Conservation (phyloP, 2,113 vertebrate species). For the Willisornis vidua region DNA sequence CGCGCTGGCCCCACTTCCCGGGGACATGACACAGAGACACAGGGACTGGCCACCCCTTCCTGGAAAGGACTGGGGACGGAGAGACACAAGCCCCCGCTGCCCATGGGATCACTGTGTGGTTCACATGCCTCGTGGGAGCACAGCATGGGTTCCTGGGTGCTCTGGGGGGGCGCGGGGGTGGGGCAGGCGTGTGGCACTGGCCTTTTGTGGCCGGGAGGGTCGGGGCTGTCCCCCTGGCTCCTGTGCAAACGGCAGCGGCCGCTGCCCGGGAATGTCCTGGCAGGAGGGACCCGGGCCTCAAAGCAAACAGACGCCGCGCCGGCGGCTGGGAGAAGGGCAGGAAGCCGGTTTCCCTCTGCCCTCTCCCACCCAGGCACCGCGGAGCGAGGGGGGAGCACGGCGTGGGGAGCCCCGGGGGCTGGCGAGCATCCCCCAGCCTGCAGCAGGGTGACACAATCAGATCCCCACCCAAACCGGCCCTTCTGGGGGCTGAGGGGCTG, state of each 20-base stretch:
- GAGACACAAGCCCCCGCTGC: background rate
- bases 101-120: background rate
- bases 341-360: background rate
- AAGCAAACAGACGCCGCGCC: conserved; percentile 36
- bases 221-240: background rate
- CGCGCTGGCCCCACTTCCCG: background rate
- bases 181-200: background rate
- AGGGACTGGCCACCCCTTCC: background rate
- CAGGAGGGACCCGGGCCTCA: conserved; percentile 58
- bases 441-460: background rate
- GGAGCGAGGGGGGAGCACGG: rapidly evolving
- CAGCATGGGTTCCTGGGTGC: background rate
- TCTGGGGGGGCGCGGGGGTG: rapidly evolving
- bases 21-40: background rate
- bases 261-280: conserved; percentile 55
- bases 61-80: background rate
- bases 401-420: rapidly evolving
- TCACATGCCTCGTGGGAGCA: background rate
- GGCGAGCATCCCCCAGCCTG: background rate
- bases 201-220: background rate
- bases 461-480: background rate
- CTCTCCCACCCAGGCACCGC: background rate
- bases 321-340: background rate
- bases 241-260: background rate
- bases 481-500: background rate